Evolutionary conservation across 2,797 vertebrate species (phyloP).

Genomic region (Sebastes miniatus): DNA sequence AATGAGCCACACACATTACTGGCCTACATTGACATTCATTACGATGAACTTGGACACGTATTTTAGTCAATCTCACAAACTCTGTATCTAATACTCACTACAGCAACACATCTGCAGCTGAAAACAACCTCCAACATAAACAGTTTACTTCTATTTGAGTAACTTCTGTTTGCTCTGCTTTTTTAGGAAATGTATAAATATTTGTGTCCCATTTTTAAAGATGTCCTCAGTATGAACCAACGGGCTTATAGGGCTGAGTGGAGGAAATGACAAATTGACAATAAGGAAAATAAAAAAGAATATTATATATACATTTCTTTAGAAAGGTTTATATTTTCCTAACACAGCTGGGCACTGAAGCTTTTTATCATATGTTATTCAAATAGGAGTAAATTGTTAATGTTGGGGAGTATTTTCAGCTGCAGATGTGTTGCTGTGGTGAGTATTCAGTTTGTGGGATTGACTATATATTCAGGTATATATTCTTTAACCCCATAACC

Average conservation of each 20-base stretch:
- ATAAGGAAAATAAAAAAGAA: too few species aligned
- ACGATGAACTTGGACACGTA: background rate
- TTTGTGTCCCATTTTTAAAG: background rate
- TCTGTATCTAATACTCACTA: background rate
- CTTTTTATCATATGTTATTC: background rate
- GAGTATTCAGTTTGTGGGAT: background rate
- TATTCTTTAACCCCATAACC: too few species aligned
- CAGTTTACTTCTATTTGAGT: background rate
- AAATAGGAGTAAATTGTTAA: background rate
- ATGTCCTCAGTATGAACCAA: background rate
- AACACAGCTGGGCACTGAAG: too few species aligned
- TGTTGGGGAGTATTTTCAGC: background rate
- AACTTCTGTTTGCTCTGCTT: too few species aligned
- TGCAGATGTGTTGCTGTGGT: background rate
- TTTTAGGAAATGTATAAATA: background rate
- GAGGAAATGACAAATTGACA: too few species aligned
- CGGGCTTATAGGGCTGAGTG: too few species aligned
- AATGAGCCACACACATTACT: background rate
- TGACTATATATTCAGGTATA: too few species aligned
- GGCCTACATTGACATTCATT: background rate
- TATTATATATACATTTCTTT: too few species aligned
- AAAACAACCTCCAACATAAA: background rate
- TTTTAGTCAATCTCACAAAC: background rate
- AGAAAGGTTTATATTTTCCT: too few species aligned
- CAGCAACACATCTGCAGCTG: background rate